Conservation (phyloP, 2,797 vertebrate genomes). For the Dallia pectoralis region DNA sequence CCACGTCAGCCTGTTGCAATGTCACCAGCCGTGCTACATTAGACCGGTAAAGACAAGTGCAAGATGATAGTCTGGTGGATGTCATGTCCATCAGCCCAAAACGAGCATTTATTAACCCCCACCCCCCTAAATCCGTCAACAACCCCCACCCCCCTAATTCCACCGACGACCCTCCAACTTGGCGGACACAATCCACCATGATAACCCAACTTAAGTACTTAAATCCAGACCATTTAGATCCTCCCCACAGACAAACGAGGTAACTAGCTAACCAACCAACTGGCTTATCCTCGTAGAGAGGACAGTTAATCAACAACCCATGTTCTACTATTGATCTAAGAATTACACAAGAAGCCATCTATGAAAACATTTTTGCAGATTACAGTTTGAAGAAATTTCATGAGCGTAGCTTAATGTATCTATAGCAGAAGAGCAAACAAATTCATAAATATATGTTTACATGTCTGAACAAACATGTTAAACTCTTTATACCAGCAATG, state of each 20-base stretch:
- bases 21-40: background rate
- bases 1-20: background rate
- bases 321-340: slow-evolving; percentile 19
- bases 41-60: background rate
- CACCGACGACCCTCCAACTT: background rate
- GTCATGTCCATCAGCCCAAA: background rate
- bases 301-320: slow-evolving; percentile 23
- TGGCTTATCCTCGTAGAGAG: slow-evolving; percentile 33
- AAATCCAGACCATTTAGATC: slow-evolving; percentile 38
- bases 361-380: too few species aligned
- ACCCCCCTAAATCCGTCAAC: background rate
- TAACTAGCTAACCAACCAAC: slow-evolving; percentile 25
- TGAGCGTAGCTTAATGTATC: too few species aligned
- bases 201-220: background rate
- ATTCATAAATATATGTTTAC: too few species aligned
- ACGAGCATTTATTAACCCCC: too few species aligned
- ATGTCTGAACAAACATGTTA: too few species aligned
- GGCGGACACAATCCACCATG: background rate
- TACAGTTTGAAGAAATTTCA: too few species aligned
- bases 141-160: background rate
- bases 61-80: background rate
- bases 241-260: slow-evolving; percentile 38
- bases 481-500: too few species aligned
- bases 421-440: too few species aligned
- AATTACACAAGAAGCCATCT: background rate